These are phyloP conservation scores for Pristionchus fissidentatus DNA, from an alignment of 2,888 invertebrate genomes.

Conservation along the genomic window DNA sequence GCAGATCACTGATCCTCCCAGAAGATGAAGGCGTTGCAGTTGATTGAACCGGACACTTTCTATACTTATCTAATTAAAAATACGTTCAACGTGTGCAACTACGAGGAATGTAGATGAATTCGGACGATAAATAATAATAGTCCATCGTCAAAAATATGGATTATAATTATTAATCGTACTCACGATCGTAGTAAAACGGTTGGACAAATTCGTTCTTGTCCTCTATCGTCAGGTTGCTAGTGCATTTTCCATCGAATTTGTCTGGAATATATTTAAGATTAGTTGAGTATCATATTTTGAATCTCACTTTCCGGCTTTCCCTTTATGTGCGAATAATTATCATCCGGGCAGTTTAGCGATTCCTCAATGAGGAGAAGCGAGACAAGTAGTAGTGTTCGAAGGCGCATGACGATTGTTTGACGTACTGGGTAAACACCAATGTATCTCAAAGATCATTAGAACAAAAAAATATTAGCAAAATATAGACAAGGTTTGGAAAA, in stretches of 20 bases:
- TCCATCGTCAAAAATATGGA: no score
- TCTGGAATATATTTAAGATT: neutral
- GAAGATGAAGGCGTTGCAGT: constrained; percentile 32
- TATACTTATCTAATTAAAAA: no score
- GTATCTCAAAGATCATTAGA: no score
- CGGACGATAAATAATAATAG: no score
- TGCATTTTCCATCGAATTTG: neutral
- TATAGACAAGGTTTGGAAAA: no score
- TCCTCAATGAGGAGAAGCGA: neutral
- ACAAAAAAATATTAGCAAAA: no score
- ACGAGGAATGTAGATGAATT: no score
- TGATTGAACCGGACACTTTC: constrained; percentile 43
- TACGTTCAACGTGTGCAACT: no score
- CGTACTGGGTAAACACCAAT: no score
- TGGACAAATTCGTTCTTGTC: neutral
- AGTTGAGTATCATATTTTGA: no score
- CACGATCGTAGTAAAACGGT: neutral
- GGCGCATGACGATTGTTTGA: no score
- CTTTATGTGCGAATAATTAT: neutral
- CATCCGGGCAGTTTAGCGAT: neutral
- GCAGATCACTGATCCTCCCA: constrained; percentile 37
- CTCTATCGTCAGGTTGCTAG: neutral
- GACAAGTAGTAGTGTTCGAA: neutral
- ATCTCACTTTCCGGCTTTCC: neutral
- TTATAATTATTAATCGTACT: no score